Conservation (phyloP, 2,888 invertebrate species). For the Metacarcinus magister region DNA sequence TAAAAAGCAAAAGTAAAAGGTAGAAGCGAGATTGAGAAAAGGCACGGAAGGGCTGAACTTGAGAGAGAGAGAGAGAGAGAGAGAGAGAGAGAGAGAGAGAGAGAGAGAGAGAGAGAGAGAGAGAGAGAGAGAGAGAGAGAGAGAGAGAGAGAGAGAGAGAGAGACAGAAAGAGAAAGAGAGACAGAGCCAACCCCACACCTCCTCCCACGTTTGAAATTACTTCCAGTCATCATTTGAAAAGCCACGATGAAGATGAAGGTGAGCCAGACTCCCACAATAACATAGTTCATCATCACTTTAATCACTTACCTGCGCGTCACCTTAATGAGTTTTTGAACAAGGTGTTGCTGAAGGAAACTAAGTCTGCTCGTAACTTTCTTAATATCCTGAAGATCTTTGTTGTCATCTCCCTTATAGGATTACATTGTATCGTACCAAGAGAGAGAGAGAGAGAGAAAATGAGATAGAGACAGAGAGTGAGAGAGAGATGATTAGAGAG, state of each 20-base stretch:
- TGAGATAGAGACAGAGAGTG: background rate
- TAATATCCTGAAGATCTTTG: background rate
- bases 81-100: constrained; percentile 31
- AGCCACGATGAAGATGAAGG: background rate
- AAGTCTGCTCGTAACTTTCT: background rate
- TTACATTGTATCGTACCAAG: background rate
- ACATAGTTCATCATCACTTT: background rate
- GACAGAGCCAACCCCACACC: no score
- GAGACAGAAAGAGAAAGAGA: no score
- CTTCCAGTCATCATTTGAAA: background rate
- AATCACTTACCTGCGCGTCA: background rate
- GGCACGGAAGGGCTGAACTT: no score
- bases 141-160: background rate
- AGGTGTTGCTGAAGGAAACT: constrained; percentile 7
- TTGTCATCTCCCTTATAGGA: background rate
- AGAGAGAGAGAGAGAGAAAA: no score
- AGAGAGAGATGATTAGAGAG: background rate
- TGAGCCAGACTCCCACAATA: background rate
- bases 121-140: background rate
- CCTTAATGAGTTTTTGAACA: background rate
- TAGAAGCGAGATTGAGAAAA: no score
- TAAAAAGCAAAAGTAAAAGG: no score
- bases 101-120: constrained; percentile 49
- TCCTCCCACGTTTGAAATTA: background rate
- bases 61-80: constrained; percentile 52